phyloP scores from a whole-genome alignment of 2,113 vertebrate genomes.

The Benitochromis conjunctus region DNA sequence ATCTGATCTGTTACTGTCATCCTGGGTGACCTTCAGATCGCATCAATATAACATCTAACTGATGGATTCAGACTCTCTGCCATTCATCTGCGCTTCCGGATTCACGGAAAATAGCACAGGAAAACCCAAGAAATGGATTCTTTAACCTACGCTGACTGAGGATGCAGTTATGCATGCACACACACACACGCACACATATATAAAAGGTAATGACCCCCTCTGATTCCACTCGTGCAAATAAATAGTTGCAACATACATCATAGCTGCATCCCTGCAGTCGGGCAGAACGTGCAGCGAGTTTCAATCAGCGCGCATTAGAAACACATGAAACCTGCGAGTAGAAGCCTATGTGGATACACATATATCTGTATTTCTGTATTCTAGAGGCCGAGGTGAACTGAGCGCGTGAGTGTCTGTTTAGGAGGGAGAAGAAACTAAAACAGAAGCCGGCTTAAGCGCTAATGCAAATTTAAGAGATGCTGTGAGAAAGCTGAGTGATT shows the following conservation, averaged over 20 bases:
- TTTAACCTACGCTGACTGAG: background rate
- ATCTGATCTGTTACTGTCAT: slow-evolving; percentile 1
- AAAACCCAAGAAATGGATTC: slow-evolving; percentile 3
- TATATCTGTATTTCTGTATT: background rate
- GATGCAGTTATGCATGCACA: background rate
- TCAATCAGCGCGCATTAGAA: background rate
- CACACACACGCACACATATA: background rate
- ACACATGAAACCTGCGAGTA: background rate
- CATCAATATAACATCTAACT: background rate
- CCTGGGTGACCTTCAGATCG: slow-evolving; percentile 11
- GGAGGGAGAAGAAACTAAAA: background rate
- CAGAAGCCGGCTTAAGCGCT: slow-evolving; percentile 5
- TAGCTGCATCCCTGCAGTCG: background rate
- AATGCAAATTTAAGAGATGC: slow-evolving; percentile 15
- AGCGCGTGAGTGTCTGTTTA: background rate
- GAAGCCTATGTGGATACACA: background rate
- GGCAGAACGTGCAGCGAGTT: background rate
- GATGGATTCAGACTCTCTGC: background rate
- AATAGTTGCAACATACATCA: slow-evolving; percentile 19
- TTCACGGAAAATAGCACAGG: slow-evolving; percentile 12
- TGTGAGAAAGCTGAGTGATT: background rate
- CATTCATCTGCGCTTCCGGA: background rate
- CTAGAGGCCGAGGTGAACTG: background rate
- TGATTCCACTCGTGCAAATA: background rate
- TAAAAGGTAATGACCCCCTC: background rate